Evolutionary conservation across 1,140 invertebrate genomes (phyloP).

Genomic region (Wasmannia auropunctata): DNA sequence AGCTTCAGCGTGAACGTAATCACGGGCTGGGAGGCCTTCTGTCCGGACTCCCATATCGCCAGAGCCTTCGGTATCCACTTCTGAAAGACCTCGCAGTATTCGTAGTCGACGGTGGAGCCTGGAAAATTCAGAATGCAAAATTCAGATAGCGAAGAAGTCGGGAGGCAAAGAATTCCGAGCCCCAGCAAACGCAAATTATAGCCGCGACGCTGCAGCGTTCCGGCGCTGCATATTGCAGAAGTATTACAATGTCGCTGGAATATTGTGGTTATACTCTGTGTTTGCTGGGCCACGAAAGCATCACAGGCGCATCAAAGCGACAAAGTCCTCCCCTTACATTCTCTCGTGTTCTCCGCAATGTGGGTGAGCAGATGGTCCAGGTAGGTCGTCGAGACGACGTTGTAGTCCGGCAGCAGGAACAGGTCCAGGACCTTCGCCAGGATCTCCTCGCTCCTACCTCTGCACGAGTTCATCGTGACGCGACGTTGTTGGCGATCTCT

Average conservation of each 20-base stretch:
- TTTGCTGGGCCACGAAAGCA: no score
- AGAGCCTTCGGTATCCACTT: conserved; percentile 79
- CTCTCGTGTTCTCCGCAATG: conserved; percentile 74
- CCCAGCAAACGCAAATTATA: no score
- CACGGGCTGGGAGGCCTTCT: conserved; percentile 81
- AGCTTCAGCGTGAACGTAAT: conserved; percentile 84
- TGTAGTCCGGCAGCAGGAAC: conserved; percentile 81
- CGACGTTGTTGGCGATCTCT: neutral
- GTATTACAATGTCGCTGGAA: no score
- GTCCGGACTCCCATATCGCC: conserved; percentile 74
- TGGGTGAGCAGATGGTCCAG: conserved; percentile 82
- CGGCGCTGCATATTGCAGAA: no score
- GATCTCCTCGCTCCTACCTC: conserved; percentile 55
- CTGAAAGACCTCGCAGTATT: conserved; percentile 69
- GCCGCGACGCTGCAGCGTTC: no score
- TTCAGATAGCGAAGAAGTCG: no score
- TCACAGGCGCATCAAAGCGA: no score
- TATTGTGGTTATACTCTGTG: no score
- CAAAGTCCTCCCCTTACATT: no score
- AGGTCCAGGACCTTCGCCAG: conserved; percentile 80
- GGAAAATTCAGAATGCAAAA: conserved; percentile 5
- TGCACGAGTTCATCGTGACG: conserved; percentile 50
- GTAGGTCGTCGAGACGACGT: conserved; percentile 79
- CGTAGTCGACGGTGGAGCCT: conserved; percentile 67
- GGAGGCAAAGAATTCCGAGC: no score